Conservation (phyloP, 2,113 vertebrate species). For the Chrysochloris asiatica region DNA sequence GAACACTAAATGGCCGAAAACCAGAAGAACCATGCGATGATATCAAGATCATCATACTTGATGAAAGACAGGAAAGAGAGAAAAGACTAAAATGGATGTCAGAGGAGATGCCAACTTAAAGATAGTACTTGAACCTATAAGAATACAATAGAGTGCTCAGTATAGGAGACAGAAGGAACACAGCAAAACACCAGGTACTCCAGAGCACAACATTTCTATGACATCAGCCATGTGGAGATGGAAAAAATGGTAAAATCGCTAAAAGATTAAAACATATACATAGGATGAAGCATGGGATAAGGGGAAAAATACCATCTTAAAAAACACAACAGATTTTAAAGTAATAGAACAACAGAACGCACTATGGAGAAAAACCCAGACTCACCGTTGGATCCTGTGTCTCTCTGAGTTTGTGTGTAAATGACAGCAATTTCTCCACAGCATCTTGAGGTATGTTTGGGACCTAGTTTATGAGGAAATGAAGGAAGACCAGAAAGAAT, state of each 20-base stretch:
- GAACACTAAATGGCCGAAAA: too few relatives aligned
- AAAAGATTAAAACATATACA: constrained; percentile 8
- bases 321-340: constrained; percentile 35
- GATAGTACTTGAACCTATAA: background rate
- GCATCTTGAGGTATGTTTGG: constrained; percentile 88
- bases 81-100: constrained; percentile 13
- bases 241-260: constrained; percentile 4
- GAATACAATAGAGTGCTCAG: background rate
- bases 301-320: background rate
- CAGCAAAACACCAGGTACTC: background rate
- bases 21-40: too few relatives aligned
- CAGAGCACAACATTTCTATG: background rate
- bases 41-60: too few relatives aligned
- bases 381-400: constrained; percentile 93
- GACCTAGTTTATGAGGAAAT: constrained; percentile 83
- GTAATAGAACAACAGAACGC: constrained; percentile 16
- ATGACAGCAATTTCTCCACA: constrained; percentile 90
- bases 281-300: background rate
- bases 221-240: background rate
- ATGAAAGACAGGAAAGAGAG: background rate
- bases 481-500: constrained; percentile 39
- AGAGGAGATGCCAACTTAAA: background rate
- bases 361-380: background rate
- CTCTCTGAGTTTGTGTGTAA: constrained; percentile 92
- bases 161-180: background rate